These are phyloP conservation scores for Melanocharis versteri DNA, from an alignment of 2,113 vertebrate species.

Conservation along the genomic window DNA sequence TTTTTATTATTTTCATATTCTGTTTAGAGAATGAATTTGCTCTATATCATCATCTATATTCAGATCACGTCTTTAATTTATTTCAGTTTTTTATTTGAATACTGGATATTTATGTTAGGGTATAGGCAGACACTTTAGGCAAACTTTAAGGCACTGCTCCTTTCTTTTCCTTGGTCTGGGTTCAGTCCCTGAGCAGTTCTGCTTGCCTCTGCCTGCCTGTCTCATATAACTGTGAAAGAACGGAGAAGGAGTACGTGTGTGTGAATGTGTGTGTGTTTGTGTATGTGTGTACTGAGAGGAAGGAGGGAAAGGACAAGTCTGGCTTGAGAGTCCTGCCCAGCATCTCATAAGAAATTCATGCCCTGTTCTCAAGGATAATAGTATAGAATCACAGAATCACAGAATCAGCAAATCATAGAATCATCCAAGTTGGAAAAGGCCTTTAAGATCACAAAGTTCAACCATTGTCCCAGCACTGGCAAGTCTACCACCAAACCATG, in stretches of 20 bases:
- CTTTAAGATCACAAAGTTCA: neutral
- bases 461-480: neutral
- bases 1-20: neutral
- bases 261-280: neutral
- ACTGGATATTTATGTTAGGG: neutral
- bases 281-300: neutral
- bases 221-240: neutral
- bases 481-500: neutral
- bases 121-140: neutral
- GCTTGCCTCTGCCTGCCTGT: neutral
- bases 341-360: neutral
- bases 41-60: neutral
- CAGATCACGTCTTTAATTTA: neutral
- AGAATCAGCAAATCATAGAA: rapidly evolving
- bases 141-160: neutral
- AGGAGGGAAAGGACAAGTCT: neutral
- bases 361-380: neutral
- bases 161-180: neutral
- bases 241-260: neutral
- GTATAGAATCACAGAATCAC: neutral
- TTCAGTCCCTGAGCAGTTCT: neutral
- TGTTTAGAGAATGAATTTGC: neutral
- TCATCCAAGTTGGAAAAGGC: neutral
- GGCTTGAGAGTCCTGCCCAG: neutral
- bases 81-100: neutral